Base-by-base conservation (phyloP, 2,888 invertebrate species). In the Scelioninae gen. 1 region DNA sequence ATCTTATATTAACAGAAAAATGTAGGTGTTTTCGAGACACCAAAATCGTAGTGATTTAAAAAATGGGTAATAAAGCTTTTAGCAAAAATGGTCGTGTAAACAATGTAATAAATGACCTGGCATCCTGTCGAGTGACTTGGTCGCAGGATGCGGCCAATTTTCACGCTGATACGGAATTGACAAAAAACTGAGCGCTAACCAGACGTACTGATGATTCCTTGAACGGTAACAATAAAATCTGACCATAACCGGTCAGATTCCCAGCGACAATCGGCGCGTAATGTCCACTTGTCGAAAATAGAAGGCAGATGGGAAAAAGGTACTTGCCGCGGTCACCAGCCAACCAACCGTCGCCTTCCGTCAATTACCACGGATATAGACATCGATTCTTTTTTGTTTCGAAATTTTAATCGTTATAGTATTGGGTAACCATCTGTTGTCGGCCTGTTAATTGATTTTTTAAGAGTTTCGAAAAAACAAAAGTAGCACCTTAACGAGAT, bases 101-200 rank as follows among this genome's bases (percentile, higher is more conserved):
- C 74, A 81, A 76, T 72, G 77, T 43, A 81, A 83, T 81, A 77
- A 84, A 81, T 63, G 78, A 60, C 32, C 55, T 43, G 78, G 81
- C 78, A 78, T 84, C 77, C 77, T 78, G 78, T 78, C 74, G 69
- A 65, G 47, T 65, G 80, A 77, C 65, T 81, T 43, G 40, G 43
- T 74, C 63, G 51, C 87, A 85, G 87, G 85, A 88, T 85, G 84
- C 84, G 71, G 84, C 82, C 85, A 85, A 88, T 88, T 85, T 86
- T 87, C 84, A 84, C 86, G 83, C 85, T 82, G 83, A 82, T 83
- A 69, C 79, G 83, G 78, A 77, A 79, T 83, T 78, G 86, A 74
- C 84, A 84, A 85, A 85, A 85, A 82, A 49, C 16, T 40, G 66
- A 65, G 71, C 66, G 68, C 78, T 84, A 83, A 83, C 78, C 83